These are phyloP conservation scores for Drosophila merina DNA, from an alignment of 2,888 invertebrate genomes.

Conservation along the genomic window DNA sequence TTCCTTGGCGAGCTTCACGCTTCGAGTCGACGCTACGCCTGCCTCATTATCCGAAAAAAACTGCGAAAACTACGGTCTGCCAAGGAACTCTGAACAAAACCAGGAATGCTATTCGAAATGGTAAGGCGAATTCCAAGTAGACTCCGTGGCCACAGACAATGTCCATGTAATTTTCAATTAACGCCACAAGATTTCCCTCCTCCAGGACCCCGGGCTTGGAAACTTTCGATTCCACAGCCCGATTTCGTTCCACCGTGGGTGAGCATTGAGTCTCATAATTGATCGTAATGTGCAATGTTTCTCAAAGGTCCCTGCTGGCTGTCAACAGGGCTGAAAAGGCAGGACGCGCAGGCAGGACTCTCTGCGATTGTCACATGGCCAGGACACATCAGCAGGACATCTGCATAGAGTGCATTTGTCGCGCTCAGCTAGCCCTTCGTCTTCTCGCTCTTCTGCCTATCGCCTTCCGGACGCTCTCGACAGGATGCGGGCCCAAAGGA, in stretches of 20 bases:
- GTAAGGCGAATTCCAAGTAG: constrained; percentile 64
- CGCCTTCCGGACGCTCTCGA: constrained; percentile 13
- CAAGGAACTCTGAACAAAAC: background rate
- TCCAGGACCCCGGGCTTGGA: constrained; percentile 9
- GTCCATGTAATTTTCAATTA: constrained; percentile 76
- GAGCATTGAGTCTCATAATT: constrained; percentile 81
- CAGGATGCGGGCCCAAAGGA: constrained; percentile 24
- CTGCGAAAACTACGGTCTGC: constrained; percentile 6
- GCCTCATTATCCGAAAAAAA: constrained; percentile 38
- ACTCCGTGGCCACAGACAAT: constrained; percentile 64
- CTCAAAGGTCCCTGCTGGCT: constrained; percentile 46
- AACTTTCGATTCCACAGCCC: constrained; percentile 44
- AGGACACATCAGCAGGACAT: constrained; percentile 56
- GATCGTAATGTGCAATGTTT: constrained; percentile 79
- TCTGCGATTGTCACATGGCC: constrained; percentile 30
- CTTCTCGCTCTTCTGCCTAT: constrained; percentile 26
- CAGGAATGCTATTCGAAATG: constrained; percentile 24
- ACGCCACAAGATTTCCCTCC: constrained; percentile 64
- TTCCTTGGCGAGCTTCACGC: constrained; percentile 54
- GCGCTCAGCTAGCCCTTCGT: constrained; percentile 53
- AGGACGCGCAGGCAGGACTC: constrained; percentile 17
- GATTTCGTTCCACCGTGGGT: constrained; percentile 80
- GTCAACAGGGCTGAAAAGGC: constrained; percentile 58
- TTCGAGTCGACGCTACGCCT: constrained; percentile 32
- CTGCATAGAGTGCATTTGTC: constrained; percentile 54